These are phyloP conservation scores for Muscicapa striata DNA, from an alignment of 2,797 vertebrate genomes.

Conservation along the genomic window DNA sequence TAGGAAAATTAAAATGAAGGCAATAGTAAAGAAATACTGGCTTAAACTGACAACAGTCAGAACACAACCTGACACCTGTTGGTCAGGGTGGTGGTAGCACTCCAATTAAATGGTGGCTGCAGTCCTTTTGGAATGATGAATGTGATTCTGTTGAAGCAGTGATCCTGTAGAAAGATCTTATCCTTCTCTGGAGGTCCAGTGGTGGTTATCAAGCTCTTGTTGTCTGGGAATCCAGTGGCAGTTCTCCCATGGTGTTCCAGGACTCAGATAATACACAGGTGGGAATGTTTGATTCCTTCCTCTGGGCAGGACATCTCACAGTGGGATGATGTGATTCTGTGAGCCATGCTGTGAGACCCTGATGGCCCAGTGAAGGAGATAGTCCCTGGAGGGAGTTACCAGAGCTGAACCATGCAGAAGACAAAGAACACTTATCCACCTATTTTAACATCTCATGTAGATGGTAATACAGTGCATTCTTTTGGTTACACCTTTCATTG, in stretches of 20 bases:
- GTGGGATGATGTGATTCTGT: fast-evolving
- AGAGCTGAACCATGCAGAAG: not conserved
- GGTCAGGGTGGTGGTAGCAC: not conserved
- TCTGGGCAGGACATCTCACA: fast-evolving
- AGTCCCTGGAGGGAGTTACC: not conserved
- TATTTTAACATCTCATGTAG: not conserved
- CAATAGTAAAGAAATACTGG: not conserved
- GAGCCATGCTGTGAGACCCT: fast-evolving
- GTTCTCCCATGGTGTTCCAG: not conserved
- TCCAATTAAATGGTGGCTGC: fast-evolving
- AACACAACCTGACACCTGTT: not conserved
- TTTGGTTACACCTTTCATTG: not conserved
- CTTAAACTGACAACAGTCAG: not conserved
- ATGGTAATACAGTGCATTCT: too few relatives aligned
- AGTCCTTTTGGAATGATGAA: not conserved
- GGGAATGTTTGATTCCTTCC: not conserved
- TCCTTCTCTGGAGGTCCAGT: not conserved
- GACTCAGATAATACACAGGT: not conserved
- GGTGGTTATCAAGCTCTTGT: not conserved
- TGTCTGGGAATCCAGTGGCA: not conserved
- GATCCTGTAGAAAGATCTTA: not conserved
- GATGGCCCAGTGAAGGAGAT: fast-evolving
- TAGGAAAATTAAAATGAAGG: not conserved
- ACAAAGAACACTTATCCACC: not conserved
- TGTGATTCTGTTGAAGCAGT: fast-evolving